Evolutionary conservation across 2,797 vertebrate species (phyloP), one percentile per base, ranked within the genome.

Genomic region (Gymnoscopelus braueri): DNA sequence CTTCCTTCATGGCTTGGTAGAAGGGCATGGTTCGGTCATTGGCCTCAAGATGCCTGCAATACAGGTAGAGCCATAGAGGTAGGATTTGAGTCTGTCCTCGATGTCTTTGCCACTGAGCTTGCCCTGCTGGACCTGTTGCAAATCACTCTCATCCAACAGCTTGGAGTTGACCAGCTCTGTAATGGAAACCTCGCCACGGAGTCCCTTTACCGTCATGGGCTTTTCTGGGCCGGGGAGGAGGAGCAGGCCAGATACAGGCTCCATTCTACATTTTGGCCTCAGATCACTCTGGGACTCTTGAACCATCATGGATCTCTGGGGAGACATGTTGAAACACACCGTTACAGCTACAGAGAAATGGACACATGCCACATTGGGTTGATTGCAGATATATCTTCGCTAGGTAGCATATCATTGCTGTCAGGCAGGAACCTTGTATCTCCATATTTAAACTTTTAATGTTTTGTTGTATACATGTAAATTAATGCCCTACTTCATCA

Each of bases 1-100:
- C 96, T 63, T 97, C 96, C 80, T 96, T 97, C 98, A 98, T 98
- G 65, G 98, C 98, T 79, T 95, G 94, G 73, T 99, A 98, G 77
- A 99, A 91, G 63, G 97, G 94, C 63, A 98, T 74, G 76, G 95
- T 96, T 86, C 95, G 93, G 69, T 95, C 93, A 1, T 95, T 96
- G 78, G 94, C 89, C 77, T 99, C 97, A 10, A 99, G 80, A 99
- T 95, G 15, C 98, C 98, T 0, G 98, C 97, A 69, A 99, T 98
- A 81, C 97, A 98, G 60, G 93, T 95, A 1, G 96, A 96, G 63
- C 98, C 97, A 63, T 95, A 89, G 12, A 99, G 94, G 78, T 98
- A 99, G 56, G 94, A 91, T 85, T 95, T 97, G 13, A 98, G 96
- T 69, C 92, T 94, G 52, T 95, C 91, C 60, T 95, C 95, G 49